Evolutionary conservation across 2,113 vertebrate genomes (phyloP).

Genomic region (Spea multiplicata): DNA sequence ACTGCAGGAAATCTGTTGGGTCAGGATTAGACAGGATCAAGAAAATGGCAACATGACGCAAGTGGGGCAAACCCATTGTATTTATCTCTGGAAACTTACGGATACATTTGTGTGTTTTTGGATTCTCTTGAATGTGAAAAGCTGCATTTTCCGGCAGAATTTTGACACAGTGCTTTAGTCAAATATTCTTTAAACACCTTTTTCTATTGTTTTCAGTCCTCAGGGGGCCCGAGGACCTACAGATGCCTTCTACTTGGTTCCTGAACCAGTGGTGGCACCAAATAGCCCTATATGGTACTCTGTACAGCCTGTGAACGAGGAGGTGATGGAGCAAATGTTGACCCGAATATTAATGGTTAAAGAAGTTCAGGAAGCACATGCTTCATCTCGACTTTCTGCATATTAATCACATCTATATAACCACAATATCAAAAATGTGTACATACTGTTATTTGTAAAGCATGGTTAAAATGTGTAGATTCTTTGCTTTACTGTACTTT

Average conservation of each 20-base stretch:
- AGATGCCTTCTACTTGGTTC: conserved; percentile 53
- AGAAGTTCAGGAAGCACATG: conserved; percentile 53
- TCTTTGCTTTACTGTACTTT: conserved; percentile 27
- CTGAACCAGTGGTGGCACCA: conserved; percentile 53
- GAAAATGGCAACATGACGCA: too few species aligned
- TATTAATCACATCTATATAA: conserved; percentile 36
- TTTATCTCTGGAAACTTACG: too few species aligned
- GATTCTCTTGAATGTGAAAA: too few species aligned
- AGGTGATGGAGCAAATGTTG: conserved; percentile 55
- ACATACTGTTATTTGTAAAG: conserved; percentile 39
- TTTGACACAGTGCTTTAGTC: too few species aligned
- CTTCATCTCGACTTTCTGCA: conserved; percentile 35
- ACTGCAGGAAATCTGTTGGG: too few species aligned
- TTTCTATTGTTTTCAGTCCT: conserved; percentile 40
- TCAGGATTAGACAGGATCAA: too few species aligned
- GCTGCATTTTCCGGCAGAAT: too few species aligned
- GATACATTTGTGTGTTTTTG: too few species aligned
- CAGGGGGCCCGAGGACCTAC: conserved; percentile 52
- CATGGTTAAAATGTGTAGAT: conserved; percentile 31
- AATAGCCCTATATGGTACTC: conserved; percentile 57
- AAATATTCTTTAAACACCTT: too few species aligned
- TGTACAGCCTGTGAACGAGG: conserved; percentile 50
- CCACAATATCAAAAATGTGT: not conserved
- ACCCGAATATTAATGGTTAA: conserved; percentile 53
- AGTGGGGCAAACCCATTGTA: too few species aligned